A percentile compares a stretch with the other conserved stretches of the same genome.
These are phyloP conservation scores for Eupithecia vulgata DNA, from an alignment of 2,888 invertebrate species.

Conservation along the genomic window DNA sequence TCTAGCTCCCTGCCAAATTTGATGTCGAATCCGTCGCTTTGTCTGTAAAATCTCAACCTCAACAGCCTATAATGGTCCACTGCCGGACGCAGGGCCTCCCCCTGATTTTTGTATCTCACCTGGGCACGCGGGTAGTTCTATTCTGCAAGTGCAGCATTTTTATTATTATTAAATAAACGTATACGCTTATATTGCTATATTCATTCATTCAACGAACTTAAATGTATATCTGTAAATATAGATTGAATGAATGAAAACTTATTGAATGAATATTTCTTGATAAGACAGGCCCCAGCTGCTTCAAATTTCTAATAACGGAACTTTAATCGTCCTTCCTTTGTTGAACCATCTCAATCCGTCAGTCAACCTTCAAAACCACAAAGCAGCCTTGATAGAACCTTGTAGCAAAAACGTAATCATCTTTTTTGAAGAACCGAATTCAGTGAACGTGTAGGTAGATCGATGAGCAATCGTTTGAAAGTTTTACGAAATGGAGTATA, in stretches of 20 bases:
- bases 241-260: neutral
- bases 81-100: too few species aligned
- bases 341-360: neutral
- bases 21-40: neutral
- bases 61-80: too few species aligned
- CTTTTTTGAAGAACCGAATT: neutral
- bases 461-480: neutral
- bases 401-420: neutral
- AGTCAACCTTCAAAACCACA: neutral
- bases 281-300: neutral
- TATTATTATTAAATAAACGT: too few species aligned
- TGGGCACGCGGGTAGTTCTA: too few species aligned
- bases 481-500: neutral
- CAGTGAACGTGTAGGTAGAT: neutral
- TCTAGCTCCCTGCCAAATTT: neutral
- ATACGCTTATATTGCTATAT: too few species aligned
- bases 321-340: neutral
- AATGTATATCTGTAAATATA: too few species aligned
- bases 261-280: conserved; percentile 3
- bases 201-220: too few species aligned
- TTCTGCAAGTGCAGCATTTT: too few species aligned
- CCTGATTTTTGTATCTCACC: too few species aligned
- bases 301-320: neutral
- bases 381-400: neutral
- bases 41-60: too few species aligned